Evolutionary conservation across 2,113 vertebrate genomes (phyloP).

Genomic region (Jaculus jaculus): DNA sequence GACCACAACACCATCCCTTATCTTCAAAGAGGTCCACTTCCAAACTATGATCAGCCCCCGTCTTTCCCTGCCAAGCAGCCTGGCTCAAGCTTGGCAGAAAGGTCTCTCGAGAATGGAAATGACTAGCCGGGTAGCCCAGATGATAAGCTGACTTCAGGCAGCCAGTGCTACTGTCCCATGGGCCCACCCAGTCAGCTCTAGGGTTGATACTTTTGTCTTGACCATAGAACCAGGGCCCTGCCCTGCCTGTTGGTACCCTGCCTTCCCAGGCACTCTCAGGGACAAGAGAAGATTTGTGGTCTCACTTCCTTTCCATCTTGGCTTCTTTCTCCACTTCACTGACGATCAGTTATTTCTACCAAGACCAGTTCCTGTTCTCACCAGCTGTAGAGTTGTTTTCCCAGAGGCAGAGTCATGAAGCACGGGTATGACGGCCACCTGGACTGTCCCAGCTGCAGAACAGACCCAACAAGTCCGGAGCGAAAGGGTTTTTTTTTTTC

Average conservation of each 20-base stretch:
- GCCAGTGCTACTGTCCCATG: background rate
- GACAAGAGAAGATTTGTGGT: conserved; percentile 37
- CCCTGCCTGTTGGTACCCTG: background rate
- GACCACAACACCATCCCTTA: conserved; percentile 32
- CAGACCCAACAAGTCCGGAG: background rate
- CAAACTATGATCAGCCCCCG: background rate
- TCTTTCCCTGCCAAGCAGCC: conserved; percentile 40
- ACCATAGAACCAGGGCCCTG: conserved; percentile 31
- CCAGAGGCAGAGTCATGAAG: conserved; percentile 3
- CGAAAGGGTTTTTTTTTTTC: conserved; percentile 17
- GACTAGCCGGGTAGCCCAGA: background rate
- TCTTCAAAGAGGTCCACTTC: conserved; percentile 58
- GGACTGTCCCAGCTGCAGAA: conserved; percentile 45
- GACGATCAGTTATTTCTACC: conserved; percentile 69
- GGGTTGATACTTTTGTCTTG: background rate
- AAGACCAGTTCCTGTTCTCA: conserved; percentile 71
- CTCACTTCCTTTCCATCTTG: conserved; percentile 73
- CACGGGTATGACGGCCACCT: conserved; percentile 58
- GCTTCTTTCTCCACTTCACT: conserved; percentile 66
- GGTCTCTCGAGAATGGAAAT: conserved; percentile 9
- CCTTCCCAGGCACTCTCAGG: conserved; percentile 29
- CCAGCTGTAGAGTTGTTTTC: conserved; percentile 41
- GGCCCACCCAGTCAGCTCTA: background rate
- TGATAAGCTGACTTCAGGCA: background rate
- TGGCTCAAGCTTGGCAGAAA: conserved; percentile 16